Percentiles rank a stretch among this genome's conserved stretches.
phyloP scores from a whole-genome alignment of 92 coral and sea anemone species.

The Anthopleura xanthogrammica region DNA sequence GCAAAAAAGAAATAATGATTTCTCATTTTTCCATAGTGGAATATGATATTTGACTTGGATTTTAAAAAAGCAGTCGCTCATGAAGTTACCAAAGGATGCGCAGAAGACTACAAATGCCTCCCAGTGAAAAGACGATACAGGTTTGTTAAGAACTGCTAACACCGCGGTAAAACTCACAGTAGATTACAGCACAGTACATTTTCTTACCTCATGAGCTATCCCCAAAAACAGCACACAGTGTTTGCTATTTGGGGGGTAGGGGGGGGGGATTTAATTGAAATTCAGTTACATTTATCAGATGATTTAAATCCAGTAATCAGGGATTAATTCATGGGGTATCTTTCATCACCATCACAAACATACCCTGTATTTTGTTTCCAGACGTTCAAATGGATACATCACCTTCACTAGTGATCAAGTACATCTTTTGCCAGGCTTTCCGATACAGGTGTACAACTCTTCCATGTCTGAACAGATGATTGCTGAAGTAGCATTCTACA shows the following conservation, averaged over 20 bases:
- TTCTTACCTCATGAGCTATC: no score
- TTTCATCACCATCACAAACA: not conserved
- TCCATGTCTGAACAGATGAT: not conserved
- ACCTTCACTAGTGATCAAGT: conserved; percentile 41
- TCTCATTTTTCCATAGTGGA: conserved; percentile 5
- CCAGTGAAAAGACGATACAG: conserved; percentile 5
- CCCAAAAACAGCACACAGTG: not conserved
- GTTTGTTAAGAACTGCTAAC: not conserved
- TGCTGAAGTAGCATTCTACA: conserved; percentile 41
- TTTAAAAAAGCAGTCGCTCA: conserved; percentile 27
- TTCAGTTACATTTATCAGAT: no score
- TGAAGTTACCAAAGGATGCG: conserved; percentile 18
- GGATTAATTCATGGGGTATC: no score
- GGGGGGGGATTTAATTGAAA: no score
- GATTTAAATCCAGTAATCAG: no score
- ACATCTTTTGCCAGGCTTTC: conserved; percentile 46
- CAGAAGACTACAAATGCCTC: not conserved
- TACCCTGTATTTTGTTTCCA: conserved; percentile 1
- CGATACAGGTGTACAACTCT: conserved; percentile 20
- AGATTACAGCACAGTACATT: no score
- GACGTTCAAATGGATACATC: conserved; percentile 23
- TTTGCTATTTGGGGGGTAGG: no score
- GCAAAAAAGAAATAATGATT: no score
- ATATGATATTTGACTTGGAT: not conserved
- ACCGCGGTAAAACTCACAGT: no score